A percentile compares a stretch with the other conserved stretches of the same genome.
phyloP scores from a whole-genome alignment of 2,888 invertebrate species.

The Noctua janthina region DNA sequence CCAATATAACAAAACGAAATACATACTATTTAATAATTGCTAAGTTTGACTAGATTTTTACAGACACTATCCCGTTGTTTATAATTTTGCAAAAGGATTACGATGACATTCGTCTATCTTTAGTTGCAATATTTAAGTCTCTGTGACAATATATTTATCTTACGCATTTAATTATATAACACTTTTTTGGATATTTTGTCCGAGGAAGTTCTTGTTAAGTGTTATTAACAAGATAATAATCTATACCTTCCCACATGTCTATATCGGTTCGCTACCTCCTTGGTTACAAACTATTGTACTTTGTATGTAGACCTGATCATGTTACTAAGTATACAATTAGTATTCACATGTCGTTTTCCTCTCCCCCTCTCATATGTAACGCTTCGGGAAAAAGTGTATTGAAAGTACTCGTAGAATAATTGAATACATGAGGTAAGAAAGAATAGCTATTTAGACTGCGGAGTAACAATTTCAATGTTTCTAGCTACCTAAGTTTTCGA shows the following conservation, averaged over 20 bases:
- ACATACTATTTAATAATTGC: not conserved
- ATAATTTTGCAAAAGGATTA: not conserved
- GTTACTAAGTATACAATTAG: constrained; percentile 17
- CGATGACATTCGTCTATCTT: not conserved
- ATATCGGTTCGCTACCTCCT: too few species aligned
- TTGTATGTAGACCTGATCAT: constrained; percentile 6
- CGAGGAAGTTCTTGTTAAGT: too few species aligned
- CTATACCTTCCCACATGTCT: not conserved
- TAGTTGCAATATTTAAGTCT: too few species aligned
- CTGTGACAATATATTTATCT: too few species aligned
- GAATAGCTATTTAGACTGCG: not conserved
- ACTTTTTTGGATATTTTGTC: not conserved
- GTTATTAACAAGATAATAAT: not conserved
- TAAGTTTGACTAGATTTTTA: not conserved
- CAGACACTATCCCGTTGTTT: not conserved
- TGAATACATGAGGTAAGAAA: constrained; percentile 6
- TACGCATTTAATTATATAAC: not conserved
- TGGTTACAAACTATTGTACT: not conserved
- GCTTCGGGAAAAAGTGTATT: not conserved
- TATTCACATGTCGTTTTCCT: constrained; percentile 15
- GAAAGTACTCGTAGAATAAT: not conserved
- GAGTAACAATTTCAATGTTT: not conserved
- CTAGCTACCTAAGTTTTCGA: not conserved
- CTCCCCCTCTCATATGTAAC: not conserved
- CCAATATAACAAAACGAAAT: too few species aligned